These are phyloP conservation scores for Bicyclus anynana DNA, from an alignment of 1,140 invertebrate genomes.

Conservation along the genomic window DNA sequence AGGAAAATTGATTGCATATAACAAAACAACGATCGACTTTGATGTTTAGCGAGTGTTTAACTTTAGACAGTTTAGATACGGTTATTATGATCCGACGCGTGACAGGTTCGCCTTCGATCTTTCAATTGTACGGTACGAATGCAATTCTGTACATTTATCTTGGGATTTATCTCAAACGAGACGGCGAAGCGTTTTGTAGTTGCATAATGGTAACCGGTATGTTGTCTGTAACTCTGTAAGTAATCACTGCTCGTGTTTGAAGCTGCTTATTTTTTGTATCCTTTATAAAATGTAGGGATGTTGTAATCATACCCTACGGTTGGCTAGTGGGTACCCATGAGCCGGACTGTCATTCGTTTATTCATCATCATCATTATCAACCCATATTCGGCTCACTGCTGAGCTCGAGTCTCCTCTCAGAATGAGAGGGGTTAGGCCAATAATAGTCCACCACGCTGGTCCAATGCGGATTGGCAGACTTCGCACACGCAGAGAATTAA, in stretches of 20 bases:
- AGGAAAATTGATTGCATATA: constrained; percentile 4
- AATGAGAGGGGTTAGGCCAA: too few relatives aligned
- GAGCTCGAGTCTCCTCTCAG: too few relatives aligned
- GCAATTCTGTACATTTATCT: constrained; percentile 9
- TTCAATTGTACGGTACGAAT: constrained; percentile 11
- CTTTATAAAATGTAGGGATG: too few relatives aligned
- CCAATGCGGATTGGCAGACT: too few relatives aligned
- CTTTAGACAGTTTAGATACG: constrained; percentile 10
- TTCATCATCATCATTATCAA: too few relatives aligned
- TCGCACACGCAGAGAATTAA: too few relatives aligned
- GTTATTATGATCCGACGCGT: constrained; percentile 15
- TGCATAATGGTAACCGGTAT: constrained; percentile 6
- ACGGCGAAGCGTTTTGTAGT: constrained; percentile 10
- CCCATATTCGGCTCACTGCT: too few relatives aligned
- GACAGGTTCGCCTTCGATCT: constrained; percentile 18
- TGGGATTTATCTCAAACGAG: constrained; percentile 11
- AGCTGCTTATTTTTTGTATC: background rate
- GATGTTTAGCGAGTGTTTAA: constrained; percentile 9
- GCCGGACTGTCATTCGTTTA: too few relatives aligned
- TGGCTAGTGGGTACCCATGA: too few relatives aligned
- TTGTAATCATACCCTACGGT: too few relatives aligned
- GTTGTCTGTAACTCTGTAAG: background rate
- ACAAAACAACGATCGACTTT: constrained; percentile 1
- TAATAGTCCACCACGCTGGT: too few relatives aligned
- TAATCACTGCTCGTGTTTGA: background rate